Base-by-base conservation (phyloP, 2,113 vertebrate species). In the Falco punctatus region DNA sequence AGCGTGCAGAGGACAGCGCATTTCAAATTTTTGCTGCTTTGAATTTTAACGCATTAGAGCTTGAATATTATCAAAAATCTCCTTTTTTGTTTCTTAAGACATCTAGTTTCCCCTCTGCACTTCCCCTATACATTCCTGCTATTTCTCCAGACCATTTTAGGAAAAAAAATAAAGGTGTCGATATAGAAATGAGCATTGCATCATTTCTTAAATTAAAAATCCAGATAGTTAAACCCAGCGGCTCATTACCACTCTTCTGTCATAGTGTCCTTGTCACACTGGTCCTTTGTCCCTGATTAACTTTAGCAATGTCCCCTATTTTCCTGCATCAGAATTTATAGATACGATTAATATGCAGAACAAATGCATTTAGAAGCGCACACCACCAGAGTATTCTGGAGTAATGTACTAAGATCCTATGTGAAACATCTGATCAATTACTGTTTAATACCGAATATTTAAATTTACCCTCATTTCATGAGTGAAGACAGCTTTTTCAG, bases 151-250 rank as follows among this genome's bases (percentile, higher is more conserved):
- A 61, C 15, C 17, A 70, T 79, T 88, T 92, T 57, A 77, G 32
- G 30, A 65, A 23, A 28, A 66, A 35, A 67, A 73, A 79, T 5
- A 57, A 70, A 84, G 3, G 30, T 19, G 15, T 44, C 20, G 38
- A 57, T 57, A 59, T 9, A 66, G 38, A 92, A 91, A 58, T 49
- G 6, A 55, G 22, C 28, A 83, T 51, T 82, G 52, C 30, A 88
- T 70, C 27, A 61, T 72, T 87, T 96, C 71, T 84, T 32, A 90
- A 82, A 88, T 88, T 89, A 94, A 97, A 93, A 46, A 6, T 21
- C 19, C 61, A 46, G 33, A 66, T 40, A 90, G 30, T 70, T 87
- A 81, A 91, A 96, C 44, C 30, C 75, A 78, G 57, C 42, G 72
- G 49, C 44, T 74, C n/a, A 74, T 79, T 59, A 73, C 49, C 42